These are phyloP conservation scores for Cliona cf. orientalis DNA, from an alignment of 37 sponge, comb jelly and placozoan genomes.

Conservation along the genomic window DNA sequence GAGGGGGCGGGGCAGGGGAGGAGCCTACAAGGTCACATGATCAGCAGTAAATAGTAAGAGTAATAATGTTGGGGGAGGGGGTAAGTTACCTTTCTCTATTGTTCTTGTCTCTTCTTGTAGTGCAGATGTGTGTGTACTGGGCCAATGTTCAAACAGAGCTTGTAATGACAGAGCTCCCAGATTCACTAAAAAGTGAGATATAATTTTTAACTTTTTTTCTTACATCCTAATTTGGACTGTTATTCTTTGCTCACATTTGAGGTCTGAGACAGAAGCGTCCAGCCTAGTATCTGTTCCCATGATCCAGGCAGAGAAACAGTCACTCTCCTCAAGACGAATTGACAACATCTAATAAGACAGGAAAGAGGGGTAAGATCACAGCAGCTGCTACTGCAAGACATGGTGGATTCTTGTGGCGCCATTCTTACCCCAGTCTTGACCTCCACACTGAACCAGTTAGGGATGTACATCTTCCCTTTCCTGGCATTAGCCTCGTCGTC, in stretches of 20 bases:
- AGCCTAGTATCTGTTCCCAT: constrained; percentile 49
- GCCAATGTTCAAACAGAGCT: constrained; percentile 86
- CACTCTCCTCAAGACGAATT: constrained; percentile 67
- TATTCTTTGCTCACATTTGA: constrained; percentile 47
- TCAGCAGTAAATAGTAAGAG: not conserved
- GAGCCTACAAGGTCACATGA: not conserved
- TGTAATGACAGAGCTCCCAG: constrained; percentile 68
- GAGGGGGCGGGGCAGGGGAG: constrained; percentile 2
- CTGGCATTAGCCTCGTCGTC: constrained; percentile 82
- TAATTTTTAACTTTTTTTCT: not conserved
- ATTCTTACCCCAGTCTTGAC: constrained; percentile 93
- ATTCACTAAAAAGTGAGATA: constrained; percentile 52
- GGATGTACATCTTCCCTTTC: constrained; percentile 68
- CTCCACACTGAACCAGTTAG: constrained; percentile 97
- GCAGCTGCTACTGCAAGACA: not conserved
- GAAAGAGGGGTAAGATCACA: not conserved
- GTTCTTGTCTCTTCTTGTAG: not conserved
- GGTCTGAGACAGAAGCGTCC: constrained; percentile 17
- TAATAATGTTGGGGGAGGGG: not conserved
- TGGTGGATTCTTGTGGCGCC: not conserved
- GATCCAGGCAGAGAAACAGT: constrained; percentile 78
- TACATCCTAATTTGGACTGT: not conserved
- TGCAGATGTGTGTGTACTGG: constrained; percentile 33
- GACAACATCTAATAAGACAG: constrained; percentile 59
- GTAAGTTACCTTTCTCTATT: not conserved